These are phyloP conservation scores for Parnassius glacialis DNA, from an alignment of 2,888 invertebrate genomes.

Conservation along the genomic window DNA sequence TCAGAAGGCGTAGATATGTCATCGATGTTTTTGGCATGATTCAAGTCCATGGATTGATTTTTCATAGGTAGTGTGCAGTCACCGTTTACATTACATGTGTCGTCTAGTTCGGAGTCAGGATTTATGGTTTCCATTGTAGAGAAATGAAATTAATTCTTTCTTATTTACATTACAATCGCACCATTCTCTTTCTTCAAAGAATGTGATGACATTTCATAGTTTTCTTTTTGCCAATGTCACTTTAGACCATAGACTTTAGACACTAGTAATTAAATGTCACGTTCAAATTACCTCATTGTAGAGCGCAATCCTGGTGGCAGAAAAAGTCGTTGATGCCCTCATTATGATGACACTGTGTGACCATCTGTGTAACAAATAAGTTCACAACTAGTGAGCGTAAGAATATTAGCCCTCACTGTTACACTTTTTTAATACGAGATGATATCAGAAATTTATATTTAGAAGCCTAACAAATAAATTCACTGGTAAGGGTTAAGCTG, in stretches of 20 bases:
- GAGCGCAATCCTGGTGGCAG: no score
- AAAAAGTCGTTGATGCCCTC: no score
- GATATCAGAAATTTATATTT: no score
- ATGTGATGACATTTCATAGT: conserved; percentile 51
- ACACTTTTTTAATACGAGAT: no score
- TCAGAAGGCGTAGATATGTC: conserved; percentile 82
- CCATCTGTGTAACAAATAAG: no score
- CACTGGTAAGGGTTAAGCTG: no score
- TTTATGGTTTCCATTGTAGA: conserved; percentile 66
- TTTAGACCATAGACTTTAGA: no score
- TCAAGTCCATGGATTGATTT: conserved; percentile 53
- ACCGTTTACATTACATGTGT: conserved; percentile 61
- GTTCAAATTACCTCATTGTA: not conserved
- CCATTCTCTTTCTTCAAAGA: conserved; percentile 46
- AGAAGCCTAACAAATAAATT: no score
- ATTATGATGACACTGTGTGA: no score
- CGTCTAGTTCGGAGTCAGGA: conserved; percentile 51
- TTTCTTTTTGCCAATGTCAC: conserved; percentile 30
- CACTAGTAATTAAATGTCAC: not conserved
- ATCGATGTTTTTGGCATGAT: conserved; percentile 74
- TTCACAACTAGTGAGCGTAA: no score
- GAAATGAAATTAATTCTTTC: conserved; percentile 54
- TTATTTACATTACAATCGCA: conserved; percentile 65
- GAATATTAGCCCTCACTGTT: no score
- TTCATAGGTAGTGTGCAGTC: conserved; percentile 54